Evolutionary conservation across 2,113 vertebrate genomes (phyloP), one percentile per base, ranked within the genome.

Genomic region (Paraplagusia blochii): DNA sequence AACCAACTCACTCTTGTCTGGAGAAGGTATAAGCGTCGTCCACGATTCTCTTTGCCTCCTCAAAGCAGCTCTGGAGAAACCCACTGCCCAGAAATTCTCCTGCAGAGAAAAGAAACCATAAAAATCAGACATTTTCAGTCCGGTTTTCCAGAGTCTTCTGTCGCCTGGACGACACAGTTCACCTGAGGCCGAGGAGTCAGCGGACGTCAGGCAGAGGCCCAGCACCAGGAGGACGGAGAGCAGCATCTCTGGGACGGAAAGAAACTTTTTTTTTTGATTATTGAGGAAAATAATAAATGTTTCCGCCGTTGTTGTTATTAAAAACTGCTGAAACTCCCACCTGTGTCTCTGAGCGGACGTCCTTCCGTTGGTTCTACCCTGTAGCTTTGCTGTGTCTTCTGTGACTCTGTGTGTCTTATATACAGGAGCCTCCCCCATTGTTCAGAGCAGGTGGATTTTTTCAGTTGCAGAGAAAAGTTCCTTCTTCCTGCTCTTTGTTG

Each of bases 1-100:
- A n/a, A n/a, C n/a, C n/a, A 5, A 76, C 88, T 69, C 39, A 88
- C 87, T 48, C 50, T 57, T 18, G 42, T 33, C 90, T 71, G 0
- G 90, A 91, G 16, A 51, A 80, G 8, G 85, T 85, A 56, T 94
- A 95, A 17, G 91, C 88, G 0, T 67, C 68, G 40, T 96, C 92
- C 58, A 95, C 92, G 0, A 69, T 53, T 5, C 9, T 48, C 63
- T 88, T 93, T 38, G 93, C 92, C 34, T 87, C 59, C 0, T 89
- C 47, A 74, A 92, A 79, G 12, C 88, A 88, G n/a, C 61, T 64
- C 42, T 88, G 75, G 34, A 96, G 72, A 33, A 86, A 46, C 0
- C 53, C 5, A 2, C 84, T 91, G 0, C 64, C 77, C 12, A 90
- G 69, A 49, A 48, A 16, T 18, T 80, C 55, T 18, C 12, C 77